Conservation (phyloP, 2,888 invertebrate species). For the Selenia dentaria region DNA sequence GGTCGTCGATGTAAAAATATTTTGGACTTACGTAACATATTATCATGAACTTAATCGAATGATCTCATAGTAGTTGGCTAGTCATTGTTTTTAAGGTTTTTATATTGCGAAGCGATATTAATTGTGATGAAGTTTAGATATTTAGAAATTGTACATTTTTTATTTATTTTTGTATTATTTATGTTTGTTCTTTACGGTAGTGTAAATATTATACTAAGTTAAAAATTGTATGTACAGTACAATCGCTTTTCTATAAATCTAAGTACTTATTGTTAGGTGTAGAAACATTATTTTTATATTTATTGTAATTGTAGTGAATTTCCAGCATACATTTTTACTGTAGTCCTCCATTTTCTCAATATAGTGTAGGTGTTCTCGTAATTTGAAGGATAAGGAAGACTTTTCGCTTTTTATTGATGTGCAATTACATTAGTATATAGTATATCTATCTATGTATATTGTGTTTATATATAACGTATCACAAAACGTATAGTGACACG, state of each 20-base stretch:
- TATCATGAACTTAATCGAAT: conserved; percentile 14
- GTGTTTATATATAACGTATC: conserved; percentile 38
- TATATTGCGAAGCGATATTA: conserved; percentile 80
- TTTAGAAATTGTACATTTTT: conserved; percentile 9
- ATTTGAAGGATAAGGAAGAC: background rate
- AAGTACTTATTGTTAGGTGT: conserved; percentile 41
- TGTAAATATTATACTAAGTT: conserved; percentile 10
- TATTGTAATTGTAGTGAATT: conserved; percentile 11
- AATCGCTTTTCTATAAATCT: conserved; percentile 34
- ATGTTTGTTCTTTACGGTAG: conserved; percentile 11
- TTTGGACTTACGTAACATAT: too few relatives aligned
- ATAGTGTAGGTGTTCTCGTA: conserved; percentile 1
- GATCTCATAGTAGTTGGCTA: conserved; percentile 54
- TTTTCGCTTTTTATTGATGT: background rate
- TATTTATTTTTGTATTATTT: conserved; percentile 13
- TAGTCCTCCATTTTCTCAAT: conserved; percentile 4
- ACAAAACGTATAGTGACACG: too few relatives aligned
- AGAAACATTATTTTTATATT: conserved; percentile 49
- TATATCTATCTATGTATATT: too few relatives aligned
- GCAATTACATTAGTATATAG: too few relatives aligned
- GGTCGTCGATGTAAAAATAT: background rate
- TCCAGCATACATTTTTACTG: background rate
- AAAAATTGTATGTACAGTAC: conserved; percentile 37
- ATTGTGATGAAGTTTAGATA: conserved; percentile 55
- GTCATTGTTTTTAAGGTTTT: conserved; percentile 48